Evolutionary conservation across 2,888 invertebrate species (phyloP).

Genomic region (Rhyacophila evoluta): DNA sequence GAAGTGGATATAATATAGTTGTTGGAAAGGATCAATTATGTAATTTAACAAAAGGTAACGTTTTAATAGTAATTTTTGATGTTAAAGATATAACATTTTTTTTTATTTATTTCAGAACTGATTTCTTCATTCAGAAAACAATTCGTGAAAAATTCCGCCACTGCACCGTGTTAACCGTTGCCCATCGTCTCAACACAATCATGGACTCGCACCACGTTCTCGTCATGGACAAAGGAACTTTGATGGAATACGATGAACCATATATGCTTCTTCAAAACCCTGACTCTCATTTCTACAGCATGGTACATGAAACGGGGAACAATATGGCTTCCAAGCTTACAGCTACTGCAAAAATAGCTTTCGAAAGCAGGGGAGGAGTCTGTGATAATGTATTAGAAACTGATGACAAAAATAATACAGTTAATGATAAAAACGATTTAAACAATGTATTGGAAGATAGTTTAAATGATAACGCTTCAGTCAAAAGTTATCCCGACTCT

Average conservation of each 20-base stretch:
- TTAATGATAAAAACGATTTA: neutral
- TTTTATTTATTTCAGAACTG: conserved; percentile 70
- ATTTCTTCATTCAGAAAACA: conserved; percentile 84
- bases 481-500: neutral
- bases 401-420: neutral
- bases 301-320: conserved; percentile 78
- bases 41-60: no score
- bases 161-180: conserved; percentile 91
- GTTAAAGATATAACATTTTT: no score
- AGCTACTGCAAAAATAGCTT: conserved; percentile 60
- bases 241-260: conserved; percentile 79
- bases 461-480: neutral
- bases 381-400: neutral
- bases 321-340: conserved; percentile 61
- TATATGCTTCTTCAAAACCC: conserved; percentile 72
- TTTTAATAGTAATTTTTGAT: no score
- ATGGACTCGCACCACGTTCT: conserved; percentile 91
- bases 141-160: conserved; percentile 80
- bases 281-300: conserved; percentile 72
- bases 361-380: conserved; percentile 16
- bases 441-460: neutral
- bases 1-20: no score
- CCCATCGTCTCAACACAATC: conserved; percentile 90
- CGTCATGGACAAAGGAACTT: conserved; percentile 84
- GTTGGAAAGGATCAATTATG: no score